Conservation (phyloP, 2,113 vertebrate genomes). For the Ancistrus triradiatus region DNA sequence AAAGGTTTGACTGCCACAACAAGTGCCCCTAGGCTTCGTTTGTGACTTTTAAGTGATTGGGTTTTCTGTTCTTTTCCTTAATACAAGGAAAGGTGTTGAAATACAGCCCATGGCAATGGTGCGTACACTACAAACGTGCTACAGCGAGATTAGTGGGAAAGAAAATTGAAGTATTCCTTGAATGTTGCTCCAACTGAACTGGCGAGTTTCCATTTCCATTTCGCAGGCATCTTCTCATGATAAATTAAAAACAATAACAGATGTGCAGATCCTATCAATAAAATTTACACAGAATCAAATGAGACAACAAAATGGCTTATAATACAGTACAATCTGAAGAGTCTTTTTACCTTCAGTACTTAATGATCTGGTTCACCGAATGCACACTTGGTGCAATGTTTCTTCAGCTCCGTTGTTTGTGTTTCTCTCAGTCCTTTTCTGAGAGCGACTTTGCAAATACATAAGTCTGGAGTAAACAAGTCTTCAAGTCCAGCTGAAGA, state of each 20-base stretch:
- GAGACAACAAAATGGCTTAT: conserved; percentile 15
- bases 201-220: neutral
- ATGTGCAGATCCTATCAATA: neutral
- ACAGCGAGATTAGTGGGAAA: too few species aligned
- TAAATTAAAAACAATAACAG: neutral
- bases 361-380: neutral
- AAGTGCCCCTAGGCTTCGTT: too few species aligned
- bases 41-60: too few species aligned
- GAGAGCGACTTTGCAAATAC: neutral
- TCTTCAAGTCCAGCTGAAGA: neutral
- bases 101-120: too few species aligned
- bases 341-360: conserved; percentile 4
- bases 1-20: too few species aligned
- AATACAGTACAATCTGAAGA: conserved; percentile 16
- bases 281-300: conserved; percentile 9
- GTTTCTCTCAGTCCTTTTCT: neutral
- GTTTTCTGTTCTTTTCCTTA: too few species aligned
- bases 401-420: neutral
- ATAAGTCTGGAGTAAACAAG: neutral
- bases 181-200: neutral
- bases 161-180: too few species aligned
- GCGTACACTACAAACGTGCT: too few species aligned
- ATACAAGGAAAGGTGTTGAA: too few species aligned
- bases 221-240: conserved; percentile 9
- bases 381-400: conserved; percentile 6